These are phyloP conservation scores for Drosophila austrosaltans DNA, from an alignment of 2,888 invertebrate species.

Conservation along the genomic window DNA sequence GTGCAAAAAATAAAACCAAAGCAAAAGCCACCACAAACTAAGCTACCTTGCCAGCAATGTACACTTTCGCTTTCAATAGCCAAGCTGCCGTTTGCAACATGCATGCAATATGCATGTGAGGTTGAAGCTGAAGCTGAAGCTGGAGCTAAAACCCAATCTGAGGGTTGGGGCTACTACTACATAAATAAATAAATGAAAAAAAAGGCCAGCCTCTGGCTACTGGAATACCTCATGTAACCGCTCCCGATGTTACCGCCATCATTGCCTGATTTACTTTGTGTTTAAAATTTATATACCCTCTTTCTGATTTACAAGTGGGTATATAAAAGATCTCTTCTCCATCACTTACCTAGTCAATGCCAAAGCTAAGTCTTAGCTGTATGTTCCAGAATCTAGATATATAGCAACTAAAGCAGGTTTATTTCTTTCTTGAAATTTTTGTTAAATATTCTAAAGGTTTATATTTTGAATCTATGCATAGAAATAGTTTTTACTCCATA, in stretches of 20 bases:
- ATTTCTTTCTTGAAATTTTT: too few relatives aligned
- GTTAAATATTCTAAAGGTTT: too few relatives aligned
- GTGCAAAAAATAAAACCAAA: conserved; percentile 51
- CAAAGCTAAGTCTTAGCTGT: too few relatives aligned
- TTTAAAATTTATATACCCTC: conserved; percentile 14
- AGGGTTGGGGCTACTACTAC: conserved; percentile 3
- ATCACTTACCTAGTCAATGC: too few relatives aligned
- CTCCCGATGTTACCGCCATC: conserved; percentile 8
- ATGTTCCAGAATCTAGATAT: too few relatives aligned
- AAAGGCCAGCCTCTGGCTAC: conserved; percentile 49
- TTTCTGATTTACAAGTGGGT: background rate
- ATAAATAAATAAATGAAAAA: conserved; percentile 43
- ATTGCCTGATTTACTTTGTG: conserved; percentile 18
- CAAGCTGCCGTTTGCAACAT: conserved; percentile 22
- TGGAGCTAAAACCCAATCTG: conserved; percentile 28
- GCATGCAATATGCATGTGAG: conserved; percentile 11
- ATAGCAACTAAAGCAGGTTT: too few relatives aligned
- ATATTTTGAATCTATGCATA: too few relatives aligned
- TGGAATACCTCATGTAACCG: conserved; percentile 17
- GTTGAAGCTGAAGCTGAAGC: background rate
- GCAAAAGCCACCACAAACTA: conserved; percentile 65
- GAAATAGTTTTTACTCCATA: too few relatives aligned
- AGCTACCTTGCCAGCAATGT: conserved; percentile 82
- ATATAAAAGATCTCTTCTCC: background rate
- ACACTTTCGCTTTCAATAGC: conserved; percentile 81